Percentiles rank a stretch among this genome's conserved stretches.
These are phyloP conservation scores for Nemotelus pantherinus DNA, from an alignment of 2,888 invertebrate genomes.

Conservation along the genomic window DNA sequence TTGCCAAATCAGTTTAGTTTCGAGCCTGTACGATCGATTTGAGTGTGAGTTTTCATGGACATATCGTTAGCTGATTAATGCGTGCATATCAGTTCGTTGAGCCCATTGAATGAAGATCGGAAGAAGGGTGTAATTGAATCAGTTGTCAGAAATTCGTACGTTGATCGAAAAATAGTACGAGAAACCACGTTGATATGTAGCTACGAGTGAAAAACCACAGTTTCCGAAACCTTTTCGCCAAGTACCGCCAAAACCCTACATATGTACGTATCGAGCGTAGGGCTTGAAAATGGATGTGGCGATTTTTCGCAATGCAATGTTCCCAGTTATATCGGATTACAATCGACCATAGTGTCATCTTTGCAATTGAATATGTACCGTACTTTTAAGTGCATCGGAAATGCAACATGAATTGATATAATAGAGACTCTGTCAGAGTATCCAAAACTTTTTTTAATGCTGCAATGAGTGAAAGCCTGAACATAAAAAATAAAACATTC, in stretches of 20 bases:
- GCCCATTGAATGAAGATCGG: too few species aligned
- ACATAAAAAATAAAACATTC: too few species aligned
- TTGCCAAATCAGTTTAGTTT: too few species aligned
- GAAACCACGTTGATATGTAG: too few species aligned
- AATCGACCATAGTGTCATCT: background rate
- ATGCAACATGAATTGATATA: background rate
- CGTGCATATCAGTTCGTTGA: too few species aligned
- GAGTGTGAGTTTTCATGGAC: too few species aligned
- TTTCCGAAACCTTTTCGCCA: slow-evolving; percentile 61
- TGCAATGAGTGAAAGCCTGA: too few species aligned
- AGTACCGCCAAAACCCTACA: slow-evolving; percentile 26
- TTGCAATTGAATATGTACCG: slow-evolving; percentile 14
- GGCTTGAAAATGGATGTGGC: slow-evolving; percentile 3
- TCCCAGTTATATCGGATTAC: slow-evolving; percentile 43
- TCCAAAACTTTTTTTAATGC: background rate
- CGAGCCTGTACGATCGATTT: too few species aligned
- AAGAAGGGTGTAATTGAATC: too few species aligned
- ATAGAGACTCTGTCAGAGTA: slow-evolving; percentile 14
- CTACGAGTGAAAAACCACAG: slow-evolving; percentile 56
- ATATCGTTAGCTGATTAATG: too few species aligned
- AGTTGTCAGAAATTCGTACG: too few species aligned
- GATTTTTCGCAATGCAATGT: slow-evolving; percentile 20
- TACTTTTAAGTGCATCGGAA: slow-evolving; percentile 40
- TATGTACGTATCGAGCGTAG: background rate
- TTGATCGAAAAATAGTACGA: too few species aligned